Conservation (phyloP, 1,140 invertebrate species). For the Phymorhynchus buccinoides region DNA sequence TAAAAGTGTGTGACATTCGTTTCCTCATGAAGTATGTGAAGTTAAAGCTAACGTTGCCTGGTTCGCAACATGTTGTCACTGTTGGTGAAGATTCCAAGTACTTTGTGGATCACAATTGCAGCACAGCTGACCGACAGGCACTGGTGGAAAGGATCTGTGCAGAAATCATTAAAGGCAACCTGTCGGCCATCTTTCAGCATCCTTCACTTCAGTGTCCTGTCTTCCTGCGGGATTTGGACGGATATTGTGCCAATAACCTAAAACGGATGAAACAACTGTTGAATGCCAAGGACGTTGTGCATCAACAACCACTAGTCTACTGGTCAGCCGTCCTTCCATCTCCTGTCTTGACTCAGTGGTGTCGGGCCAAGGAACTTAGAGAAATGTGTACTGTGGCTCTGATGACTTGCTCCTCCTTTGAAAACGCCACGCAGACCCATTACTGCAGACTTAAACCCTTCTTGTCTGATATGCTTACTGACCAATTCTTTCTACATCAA, state of each 20-base stretch:
- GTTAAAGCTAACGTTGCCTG: not conserved
- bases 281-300: not conserved
- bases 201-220: not conserved
- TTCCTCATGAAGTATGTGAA: constrained; percentile 21
- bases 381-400: no score
- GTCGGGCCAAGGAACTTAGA: no score
- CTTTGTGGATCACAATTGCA: not conserved
- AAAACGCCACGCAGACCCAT: no score
- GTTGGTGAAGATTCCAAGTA: not conserved
- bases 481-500: no score
- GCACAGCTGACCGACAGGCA: not conserved
- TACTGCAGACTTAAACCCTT: no score
- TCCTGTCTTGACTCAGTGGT: no score
- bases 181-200: not conserved
- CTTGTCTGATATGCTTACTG: no score
- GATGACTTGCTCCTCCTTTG: no score
- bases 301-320: constrained; percentile 1
- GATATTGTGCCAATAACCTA: not conserved
- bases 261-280: not conserved
- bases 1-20: constrained; percentile 17
- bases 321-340: no score
- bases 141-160: constrained; percentile 17
- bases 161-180: not conserved
- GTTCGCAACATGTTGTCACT: not conserved
- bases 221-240: not conserved